Conservation (phyloP, 1,140 invertebrate species). For the Drosophila tropicalis region DNA sequence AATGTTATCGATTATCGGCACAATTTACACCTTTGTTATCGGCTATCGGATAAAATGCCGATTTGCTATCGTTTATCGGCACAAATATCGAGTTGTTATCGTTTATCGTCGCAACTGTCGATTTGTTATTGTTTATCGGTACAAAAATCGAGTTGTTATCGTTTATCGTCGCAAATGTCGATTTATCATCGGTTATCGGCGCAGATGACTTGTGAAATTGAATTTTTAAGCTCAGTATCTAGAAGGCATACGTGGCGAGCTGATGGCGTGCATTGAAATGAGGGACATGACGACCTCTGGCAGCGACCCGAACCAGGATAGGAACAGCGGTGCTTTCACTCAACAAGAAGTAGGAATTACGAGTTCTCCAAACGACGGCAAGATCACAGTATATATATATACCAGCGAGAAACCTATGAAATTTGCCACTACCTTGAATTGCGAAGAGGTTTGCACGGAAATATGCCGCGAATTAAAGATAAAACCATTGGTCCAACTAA, state of each 20-base stretch:
- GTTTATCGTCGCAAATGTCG: too few relatives aligned
- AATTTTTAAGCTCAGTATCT: background rate
- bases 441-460: slow-evolving; percentile 89
- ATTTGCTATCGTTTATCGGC: too few relatives aligned
- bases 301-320: background rate
- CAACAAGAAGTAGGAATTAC: slow-evolving; percentile 44
- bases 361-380: slow-evolving; percentile 33
- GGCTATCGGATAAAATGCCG: too few relatives aligned
- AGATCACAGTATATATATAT: slow-evolving; percentile 42
- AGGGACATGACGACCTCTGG: too few relatives aligned
- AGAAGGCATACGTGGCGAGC: background rate
- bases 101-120: too few relatives aligned
- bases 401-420: slow-evolving; percentile 23
- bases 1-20: too few relatives aligned
- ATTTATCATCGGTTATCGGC: too few relatives aligned
- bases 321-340: slow-evolving; percentile 47
- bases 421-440: slow-evolving; percentile 26
- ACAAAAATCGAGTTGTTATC: too few relatives aligned
- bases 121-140: too few relatives aligned
- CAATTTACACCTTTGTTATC: too few relatives aligned
- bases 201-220: too few relatives aligned
- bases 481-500: slow-evolving; percentile 88
- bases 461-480: slow-evolving; percentile 89
- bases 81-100: too few relatives aligned
- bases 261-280: background rate